phyloP scores from a whole-genome alignment of 1,140 invertebrate genomes.

The Steinernema feltiae region DNA sequence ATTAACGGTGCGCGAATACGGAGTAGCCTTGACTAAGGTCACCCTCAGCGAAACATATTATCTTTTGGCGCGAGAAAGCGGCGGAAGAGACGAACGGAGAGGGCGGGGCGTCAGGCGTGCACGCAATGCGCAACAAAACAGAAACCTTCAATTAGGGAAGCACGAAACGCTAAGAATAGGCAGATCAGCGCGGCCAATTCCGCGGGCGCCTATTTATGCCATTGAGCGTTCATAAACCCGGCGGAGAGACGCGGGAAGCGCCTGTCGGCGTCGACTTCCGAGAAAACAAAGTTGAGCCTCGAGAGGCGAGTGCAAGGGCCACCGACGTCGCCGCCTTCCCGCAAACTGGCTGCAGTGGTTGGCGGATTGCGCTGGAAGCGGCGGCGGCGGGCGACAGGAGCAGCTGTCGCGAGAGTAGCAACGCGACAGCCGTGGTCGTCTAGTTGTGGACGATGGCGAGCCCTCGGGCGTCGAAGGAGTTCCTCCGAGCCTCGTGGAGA shows the following conservation, averaged over 20 bases:
- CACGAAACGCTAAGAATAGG: neutral
- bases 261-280: constrained; percentile 1
- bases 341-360: neutral
- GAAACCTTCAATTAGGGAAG: neutral
- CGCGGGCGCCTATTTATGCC: neutral
- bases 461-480: too few relatives aligned
- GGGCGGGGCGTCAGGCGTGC: neutral
- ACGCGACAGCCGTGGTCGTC: neutral
- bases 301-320: neutral
- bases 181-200: neutral
- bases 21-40: constrained; percentile 5
- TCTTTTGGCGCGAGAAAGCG: neutral
- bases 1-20: neutral
- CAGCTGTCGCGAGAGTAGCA: neutral
- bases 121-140: neutral
- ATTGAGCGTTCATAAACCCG: neutral
- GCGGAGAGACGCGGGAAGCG: neutral
- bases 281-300: neutral
- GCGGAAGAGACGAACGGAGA: neutral
- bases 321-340: neutral
- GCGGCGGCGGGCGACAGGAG: neutral
- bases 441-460: neutral
- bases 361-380: too few relatives aligned
- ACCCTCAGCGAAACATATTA: constrained; percentile 1
- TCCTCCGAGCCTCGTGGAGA: neutral